Conservation (phyloP, 2,113 vertebrate species). For the Lepisosteus oculatus region DNA sequence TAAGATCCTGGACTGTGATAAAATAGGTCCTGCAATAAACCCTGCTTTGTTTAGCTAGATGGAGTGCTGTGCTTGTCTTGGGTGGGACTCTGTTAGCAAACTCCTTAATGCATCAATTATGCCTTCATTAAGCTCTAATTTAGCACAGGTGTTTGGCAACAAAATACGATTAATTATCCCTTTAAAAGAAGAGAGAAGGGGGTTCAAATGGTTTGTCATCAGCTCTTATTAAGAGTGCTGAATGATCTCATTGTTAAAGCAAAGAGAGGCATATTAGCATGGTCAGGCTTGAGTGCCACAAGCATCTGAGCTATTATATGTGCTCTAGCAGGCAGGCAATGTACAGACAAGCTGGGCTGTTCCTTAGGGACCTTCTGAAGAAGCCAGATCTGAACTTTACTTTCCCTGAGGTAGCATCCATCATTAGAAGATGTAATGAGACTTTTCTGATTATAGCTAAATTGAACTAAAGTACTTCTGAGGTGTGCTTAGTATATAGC, state of each 20-base stretch:
- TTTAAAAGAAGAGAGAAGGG: neutral
- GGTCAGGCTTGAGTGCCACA: no score
- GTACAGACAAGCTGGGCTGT: no score
- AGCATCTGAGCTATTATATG: no score
- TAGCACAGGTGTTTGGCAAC: constrained; percentile 28
- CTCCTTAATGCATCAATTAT: constrained; percentile 26
- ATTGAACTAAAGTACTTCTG: no score
- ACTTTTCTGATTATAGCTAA: no score
- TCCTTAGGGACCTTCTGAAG: no score
- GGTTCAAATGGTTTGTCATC: constrained; percentile 16
- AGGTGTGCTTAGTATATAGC: no score
- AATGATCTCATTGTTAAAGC: constrained; percentile 22
- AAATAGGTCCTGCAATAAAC: neutral
- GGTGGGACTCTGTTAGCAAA: constrained; percentile 14
- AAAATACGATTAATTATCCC: constrained; percentile 22
- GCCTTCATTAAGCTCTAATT: constrained; percentile 18
- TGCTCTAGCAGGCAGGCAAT: no score
- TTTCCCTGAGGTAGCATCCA: no score
- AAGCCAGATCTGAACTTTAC: no score
- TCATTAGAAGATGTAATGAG: no score
- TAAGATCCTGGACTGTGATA: neutral
- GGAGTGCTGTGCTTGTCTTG: neutral
- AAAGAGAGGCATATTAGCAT: constrained; percentile 2
- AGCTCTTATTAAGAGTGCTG: constrained; percentile 27
- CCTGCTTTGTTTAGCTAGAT: neutral